Evolutionary conservation across 2,888 invertebrate genomes (phyloP).

Genomic region (Papilio demoleus): DNA sequence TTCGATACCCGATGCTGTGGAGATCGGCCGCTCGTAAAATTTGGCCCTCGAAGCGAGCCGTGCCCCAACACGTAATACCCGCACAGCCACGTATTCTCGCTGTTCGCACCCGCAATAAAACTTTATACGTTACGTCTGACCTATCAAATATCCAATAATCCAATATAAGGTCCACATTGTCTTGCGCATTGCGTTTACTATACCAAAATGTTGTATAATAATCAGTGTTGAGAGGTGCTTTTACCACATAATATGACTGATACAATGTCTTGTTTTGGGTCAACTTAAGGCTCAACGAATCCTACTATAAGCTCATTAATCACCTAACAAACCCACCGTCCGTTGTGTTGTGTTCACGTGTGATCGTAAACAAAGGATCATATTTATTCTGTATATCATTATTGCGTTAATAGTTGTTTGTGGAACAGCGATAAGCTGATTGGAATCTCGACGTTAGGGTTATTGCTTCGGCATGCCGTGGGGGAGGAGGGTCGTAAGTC

Average conservation of each 20-base stretch:
- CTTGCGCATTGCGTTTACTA: conserved; percentile 40
- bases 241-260: background rate
- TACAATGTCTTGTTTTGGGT: conserved; percentile 14
- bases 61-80: conserved; percentile 40
- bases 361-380: background rate
- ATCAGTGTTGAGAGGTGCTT: background rate
- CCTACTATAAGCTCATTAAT: background rate
- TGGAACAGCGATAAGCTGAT: conserved; percentile 58
- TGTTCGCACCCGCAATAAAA: conserved; percentile 72
- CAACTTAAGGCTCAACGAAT: background rate
- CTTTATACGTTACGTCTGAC: conserved; percentile 72
- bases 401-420: conserved; percentile 51
- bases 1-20: conserved; percentile 71
- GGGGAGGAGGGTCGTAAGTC: conserved; percentile 64
- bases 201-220: conserved; percentile 8
- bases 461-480: conserved; percentile 51
- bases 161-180: conserved; percentile 42
- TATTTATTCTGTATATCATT: conserved; percentile 53
- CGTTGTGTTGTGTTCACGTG: too few relatives aligned
- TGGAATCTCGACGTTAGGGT: conserved; percentile 62
- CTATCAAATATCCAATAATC: conserved; percentile 74
- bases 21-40: conserved; percentile 77
- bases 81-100: conserved; percentile 54
- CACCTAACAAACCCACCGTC: background rate
- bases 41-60: conserved; percentile 56